Evolutionary conservation across 2,797 vertebrate genomes (phyloP).

Genomic region (Acipenser transmontanus): DNA sequence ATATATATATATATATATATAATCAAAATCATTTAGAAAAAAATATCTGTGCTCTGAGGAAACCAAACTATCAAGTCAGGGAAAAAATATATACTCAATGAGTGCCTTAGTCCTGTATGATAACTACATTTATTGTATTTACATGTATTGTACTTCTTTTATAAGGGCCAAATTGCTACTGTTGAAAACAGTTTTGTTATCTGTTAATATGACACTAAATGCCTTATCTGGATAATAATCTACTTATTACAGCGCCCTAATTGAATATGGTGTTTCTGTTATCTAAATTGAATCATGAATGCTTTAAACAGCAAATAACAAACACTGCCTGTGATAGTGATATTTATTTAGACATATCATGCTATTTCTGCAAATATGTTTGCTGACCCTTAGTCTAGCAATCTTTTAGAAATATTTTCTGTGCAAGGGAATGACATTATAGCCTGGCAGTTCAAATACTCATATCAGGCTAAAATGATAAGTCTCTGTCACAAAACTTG

Average conservation of each 20-base stretch:
- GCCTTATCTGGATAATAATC: neutral
- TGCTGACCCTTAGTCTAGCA: constrained; percentile 64
- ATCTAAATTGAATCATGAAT: constrained; percentile 16
- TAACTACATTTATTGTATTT: neutral
- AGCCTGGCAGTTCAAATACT: constrained; percentile 77
- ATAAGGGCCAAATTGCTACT: constrained; percentile 16
- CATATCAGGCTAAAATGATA: constrained; percentile 82
- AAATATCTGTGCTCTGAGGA: neutral
- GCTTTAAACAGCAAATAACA: constrained; percentile 16
- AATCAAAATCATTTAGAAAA: no score
- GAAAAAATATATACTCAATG: neutral
- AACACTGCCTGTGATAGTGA: constrained; percentile 18
- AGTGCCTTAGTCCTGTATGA: constrained; percentile 7
- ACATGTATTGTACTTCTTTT: neutral
- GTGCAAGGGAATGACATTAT: constrained; percentile 64
- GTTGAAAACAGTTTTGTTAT: constrained; percentile 10
- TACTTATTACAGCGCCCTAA: constrained; percentile 1
- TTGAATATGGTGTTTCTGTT: constrained; percentile 9
- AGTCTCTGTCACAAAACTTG: constrained; percentile 81
- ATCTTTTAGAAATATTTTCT: constrained; percentile 64
- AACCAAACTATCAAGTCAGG: constrained; percentile 1
- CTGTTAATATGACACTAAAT: constrained; percentile 2
- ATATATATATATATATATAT: no score
- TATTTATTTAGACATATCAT: constrained; percentile 41
- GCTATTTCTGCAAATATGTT: constrained; percentile 59